Evolutionary conservation across 2,113 vertebrate species (phyloP), one percentile per base, ranked within the genome.

Genomic region (Siniperca chuatsi): DNA sequence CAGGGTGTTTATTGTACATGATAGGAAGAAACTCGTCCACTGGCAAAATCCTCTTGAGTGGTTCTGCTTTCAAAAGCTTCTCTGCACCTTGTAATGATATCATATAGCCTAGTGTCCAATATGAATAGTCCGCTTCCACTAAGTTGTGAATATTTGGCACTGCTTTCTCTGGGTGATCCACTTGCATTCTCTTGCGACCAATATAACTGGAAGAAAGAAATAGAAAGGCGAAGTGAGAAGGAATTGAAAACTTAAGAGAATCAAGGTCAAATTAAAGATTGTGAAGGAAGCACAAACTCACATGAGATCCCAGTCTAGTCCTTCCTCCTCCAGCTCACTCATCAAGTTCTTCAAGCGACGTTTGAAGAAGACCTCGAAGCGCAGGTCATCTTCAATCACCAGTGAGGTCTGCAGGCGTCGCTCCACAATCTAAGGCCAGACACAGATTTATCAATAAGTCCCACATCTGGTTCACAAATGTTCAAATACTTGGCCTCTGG

Each of bases 281-380:
- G 33, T 5, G 0, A 72, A 61, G 2, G 50, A 75, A 71, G n/a
- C 1, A 48, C 2, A 64, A 46, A 75, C 97, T 96, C 81, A 97
- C 97, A 98, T 98, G 67, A 98, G 96, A 84, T 98, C 98, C 98
- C 98, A 98, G 82, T 97, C 94, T 74, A 98, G 87, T 0, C 84
- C 85, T 8, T 96, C 95, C 0, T 85, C 90, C 69, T 97, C 90
- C 68, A 98, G 88, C 29, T 99, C 97, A 2, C 16, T 87, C 96
- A 99, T 96, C 74, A 99, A 95, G 81, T 96, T 97, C 94, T 95
- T 95, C 44, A 98, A 88, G 15, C 97, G 97, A 0, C 97, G 95
- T 88, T 97, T 98, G 91, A 99, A 99, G 93, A 98, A 99, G 77
- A 98, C 94, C 94, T 98, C 97, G 6, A 99, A 99, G 20, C 97